These are phyloP conservation scores for Thalassaphorura encarpata DNA, from an alignment of 1,140 invertebrate genomes.

Conservation along the genomic window DNA sequence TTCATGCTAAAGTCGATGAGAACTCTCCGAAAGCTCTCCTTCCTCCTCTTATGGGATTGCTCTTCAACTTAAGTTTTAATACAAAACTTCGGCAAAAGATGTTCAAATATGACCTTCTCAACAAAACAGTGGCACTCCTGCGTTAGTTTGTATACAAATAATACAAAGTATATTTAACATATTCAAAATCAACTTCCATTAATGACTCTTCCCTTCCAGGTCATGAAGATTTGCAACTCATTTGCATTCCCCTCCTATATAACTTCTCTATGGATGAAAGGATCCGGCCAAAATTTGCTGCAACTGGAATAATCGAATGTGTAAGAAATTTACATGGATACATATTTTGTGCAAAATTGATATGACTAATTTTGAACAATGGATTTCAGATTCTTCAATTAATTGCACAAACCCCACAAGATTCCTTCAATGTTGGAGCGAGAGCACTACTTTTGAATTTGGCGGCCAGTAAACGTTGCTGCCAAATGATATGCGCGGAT, in stretches of 20 bases:
- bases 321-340: slow-evolving; percentile 19
- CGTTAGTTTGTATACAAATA: too few species aligned
- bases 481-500: slow-evolving; percentile 75
- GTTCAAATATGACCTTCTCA: slow-evolving; percentile 76
- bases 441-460: slow-evolving; percentile 85
- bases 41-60: slow-evolving; percentile 71
- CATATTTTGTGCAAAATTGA: too few species aligned
- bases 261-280: slow-evolving; percentile 26
- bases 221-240: slow-evolving; percentile 3
- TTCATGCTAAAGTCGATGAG: slow-evolving; percentile 36
- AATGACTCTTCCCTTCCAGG: neutral
- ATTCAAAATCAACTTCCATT: too few species aligned
- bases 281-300: slow-evolving; percentile 22
- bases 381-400: too few species aligned
- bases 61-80: slow-evolving; percentile 98
- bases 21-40: slow-evolving; percentile 44
- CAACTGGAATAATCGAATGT: slow-evolving; percentile 19
- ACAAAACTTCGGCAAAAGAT: slow-evolving; percentile 73
- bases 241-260: slow-evolving; percentile 19
- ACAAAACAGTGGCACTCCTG: slow-evolving; percentile 78
- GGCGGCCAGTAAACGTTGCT: slow-evolving; percentile 74
- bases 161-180: too few species aligned
- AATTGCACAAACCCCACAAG: too few species aligned
- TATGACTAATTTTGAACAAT: too few species aligned
- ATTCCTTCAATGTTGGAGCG: slow-evolving; percentile 55